Conservation (phyloP, 2,113 vertebrate species). For the Burhinus oedicnemus region DNA sequence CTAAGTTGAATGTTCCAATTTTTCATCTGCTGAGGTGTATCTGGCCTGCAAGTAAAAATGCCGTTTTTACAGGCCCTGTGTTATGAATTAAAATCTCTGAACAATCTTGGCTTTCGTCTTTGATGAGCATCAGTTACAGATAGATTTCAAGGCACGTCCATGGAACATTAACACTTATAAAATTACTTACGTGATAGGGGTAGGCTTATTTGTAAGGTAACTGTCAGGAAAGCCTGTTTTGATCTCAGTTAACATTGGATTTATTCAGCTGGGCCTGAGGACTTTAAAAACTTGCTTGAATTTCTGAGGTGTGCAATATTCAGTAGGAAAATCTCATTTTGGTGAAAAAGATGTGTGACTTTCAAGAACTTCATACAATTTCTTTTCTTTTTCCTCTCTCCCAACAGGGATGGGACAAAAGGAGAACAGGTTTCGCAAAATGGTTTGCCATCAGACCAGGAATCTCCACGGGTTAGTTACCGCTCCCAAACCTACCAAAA, state of each 20-base stretch:
- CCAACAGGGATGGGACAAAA: slow-evolving; percentile 81
- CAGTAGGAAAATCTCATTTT: not conserved
- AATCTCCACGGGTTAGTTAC: slow-evolving; percentile 96
- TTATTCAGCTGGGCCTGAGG: not conserved
- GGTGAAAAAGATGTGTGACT: not conserved
- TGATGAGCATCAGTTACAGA: not conserved
- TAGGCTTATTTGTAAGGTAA: not conserved
- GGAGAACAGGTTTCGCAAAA: slow-evolving; percentile 89
- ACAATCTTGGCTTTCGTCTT: not conserved
- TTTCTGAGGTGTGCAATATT: not conserved
- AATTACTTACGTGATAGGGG: not conserved
- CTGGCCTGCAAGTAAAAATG: not conserved
- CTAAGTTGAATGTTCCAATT: not conserved
- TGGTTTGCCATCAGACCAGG: slow-evolving; percentile 90
- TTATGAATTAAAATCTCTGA: not conserved
- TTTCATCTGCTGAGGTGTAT: not conserved
- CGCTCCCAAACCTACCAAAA: slow-evolving; percentile 96
- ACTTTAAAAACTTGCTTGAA: not conserved
- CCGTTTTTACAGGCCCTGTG: not conserved
- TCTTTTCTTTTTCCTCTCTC: not conserved
- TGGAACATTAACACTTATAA: not conserved
- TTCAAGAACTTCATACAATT: not conserved
- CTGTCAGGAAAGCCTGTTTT: not conserved
- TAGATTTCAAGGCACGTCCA: rapidly evolving
- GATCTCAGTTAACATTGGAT: not conserved